These are phyloP conservation scores for Sicus ferrugineus DNA, from an alignment of 2,888 invertebrate species.

Conservation along the genomic window DNA sequence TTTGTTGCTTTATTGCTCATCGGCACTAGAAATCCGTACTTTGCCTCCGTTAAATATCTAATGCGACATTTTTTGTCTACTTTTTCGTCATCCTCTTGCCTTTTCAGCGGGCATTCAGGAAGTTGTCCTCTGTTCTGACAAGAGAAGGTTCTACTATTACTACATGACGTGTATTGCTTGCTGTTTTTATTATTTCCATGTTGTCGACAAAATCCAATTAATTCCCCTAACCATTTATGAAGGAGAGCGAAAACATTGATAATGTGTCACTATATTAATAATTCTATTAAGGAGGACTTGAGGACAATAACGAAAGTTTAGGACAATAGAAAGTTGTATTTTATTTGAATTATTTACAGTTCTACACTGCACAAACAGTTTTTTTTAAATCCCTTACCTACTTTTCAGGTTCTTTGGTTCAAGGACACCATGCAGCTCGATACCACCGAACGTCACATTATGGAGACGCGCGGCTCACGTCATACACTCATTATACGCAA, in stretches of 20 bases:
- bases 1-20: constrained; percentile 55
- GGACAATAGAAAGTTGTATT: not conserved
- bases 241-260: not conserved
- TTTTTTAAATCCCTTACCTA: too few relatives aligned
- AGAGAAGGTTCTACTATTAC: not conserved
- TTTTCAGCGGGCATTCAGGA: not conserved
- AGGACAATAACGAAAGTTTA: not conserved
- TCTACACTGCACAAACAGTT: too few relatives aligned
- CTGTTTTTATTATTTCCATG: not conserved
- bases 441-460: constrained; percentile 72
- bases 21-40: not conserved
- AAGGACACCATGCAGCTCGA: constrained; percentile 74
- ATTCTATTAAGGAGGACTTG: not conserved
- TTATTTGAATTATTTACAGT: too few relatives aligned
- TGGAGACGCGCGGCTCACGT: constrained; percentile 73
- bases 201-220: not conserved
- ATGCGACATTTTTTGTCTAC: not conserved
- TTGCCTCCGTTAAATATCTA: not conserved
- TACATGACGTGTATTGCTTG: too few relatives aligned
- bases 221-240: not conserved
- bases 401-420: constrained; percentile 72
- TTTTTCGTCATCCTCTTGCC: not conserved
- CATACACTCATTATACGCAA: constrained; percentile 74
- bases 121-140: constrained; percentile 4
- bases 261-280: not conserved